Conservation (phyloP, 2,888 invertebrate genomes). For the Drosophila heteroneura region DNA sequence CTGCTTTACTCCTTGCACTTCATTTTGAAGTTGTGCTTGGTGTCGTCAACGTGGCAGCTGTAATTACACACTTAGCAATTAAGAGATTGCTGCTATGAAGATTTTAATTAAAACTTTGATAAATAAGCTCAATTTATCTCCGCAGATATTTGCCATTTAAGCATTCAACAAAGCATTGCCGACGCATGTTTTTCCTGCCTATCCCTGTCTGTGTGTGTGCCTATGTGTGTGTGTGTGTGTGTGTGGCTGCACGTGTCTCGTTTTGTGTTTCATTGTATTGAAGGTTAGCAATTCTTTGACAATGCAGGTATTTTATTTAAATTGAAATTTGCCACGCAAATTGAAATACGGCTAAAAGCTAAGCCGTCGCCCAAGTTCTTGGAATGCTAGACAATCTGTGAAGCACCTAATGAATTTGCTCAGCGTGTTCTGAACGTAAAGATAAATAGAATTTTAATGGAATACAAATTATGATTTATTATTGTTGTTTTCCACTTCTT, state of each 20-base stretch:
- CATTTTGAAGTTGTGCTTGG: neutral
- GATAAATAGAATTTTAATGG: constrained; percentile 15
- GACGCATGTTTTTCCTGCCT: constrained; percentile 5
- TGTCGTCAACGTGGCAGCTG: constrained; percentile 53
- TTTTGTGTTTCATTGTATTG: constrained; percentile 14
- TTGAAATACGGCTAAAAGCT: constrained; percentile 12
- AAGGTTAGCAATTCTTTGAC: constrained; percentile 46
- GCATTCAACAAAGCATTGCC: constrained; percentile 27
- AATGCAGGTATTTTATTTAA: constrained; percentile 64
- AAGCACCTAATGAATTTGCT: constrained; percentile 33
- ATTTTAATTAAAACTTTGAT: constrained; percentile 79
- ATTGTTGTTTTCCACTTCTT: neutral
- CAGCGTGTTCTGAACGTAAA: neutral
- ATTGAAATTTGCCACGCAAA: constrained; percentile 55
- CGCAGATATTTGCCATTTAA: constrained; percentile 60
- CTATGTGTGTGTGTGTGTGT: neutral
- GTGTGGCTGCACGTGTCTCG: constrained; percentile 12
- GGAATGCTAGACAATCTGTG: constrained; percentile 37
- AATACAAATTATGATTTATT: constrained; percentile 17
- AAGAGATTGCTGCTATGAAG: constrained; percentile 62
- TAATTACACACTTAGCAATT: constrained; percentile 76
- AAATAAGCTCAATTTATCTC: constrained; percentile 77
- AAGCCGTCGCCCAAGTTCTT: constrained; percentile 28
- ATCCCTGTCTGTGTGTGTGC: neutral
- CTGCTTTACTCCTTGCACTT: constrained; percentile 2